Evolutionary conservation across 2,113 vertebrate genomes (phyloP), one percentile per base, ranked within the genome.

Genomic region (Datnioides undecimradiatus): DNA sequence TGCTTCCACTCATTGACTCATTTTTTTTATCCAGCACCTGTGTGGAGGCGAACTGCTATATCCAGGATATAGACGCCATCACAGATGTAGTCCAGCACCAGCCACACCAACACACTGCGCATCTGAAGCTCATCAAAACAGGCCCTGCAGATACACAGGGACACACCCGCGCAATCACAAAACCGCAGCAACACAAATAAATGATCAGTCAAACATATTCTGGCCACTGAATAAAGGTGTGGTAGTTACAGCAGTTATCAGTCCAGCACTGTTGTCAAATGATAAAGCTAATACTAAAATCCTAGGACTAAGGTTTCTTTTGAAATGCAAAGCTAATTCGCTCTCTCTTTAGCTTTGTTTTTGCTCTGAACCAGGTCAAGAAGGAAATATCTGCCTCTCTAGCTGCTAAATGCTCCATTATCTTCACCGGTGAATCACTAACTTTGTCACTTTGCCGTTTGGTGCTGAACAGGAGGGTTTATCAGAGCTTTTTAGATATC

Each of bases 111-210:
- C 65, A 95, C 89, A 33, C 95, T 96, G 43, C 54, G 90, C 72
- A 90, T 95, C 76, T 99, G 98, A 55, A 99, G 95, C 69, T 98
- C 96, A 91, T 94, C 95, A 70, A 99, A 99, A 85, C 97, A 99
- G 65, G 97, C 96, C 92, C 98, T 99, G 83, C 17, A 85, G 43
- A 76, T 62, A 29, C 25, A 89, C 2, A 74, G 10, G 41, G 4
- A 36, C 3, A 41, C 9, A 17, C 7, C 16, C 8, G 2, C 3
- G 69, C 0, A 34, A 25, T 13, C 77, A 60, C 3, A 2, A 31
- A 59, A 46, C 23, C 4, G 36, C 1, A 65, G 19, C 23, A 68
- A 46, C 36, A 31, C 6, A 27, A 23, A 16, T 11, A 27, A 27
- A 36, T 17, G 4, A 27, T 21, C 8, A 16, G 21, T 38, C 6